Base-by-base conservation (phyloP, 1,140 invertebrate genomes). In the Linepithema humile region DNA sequence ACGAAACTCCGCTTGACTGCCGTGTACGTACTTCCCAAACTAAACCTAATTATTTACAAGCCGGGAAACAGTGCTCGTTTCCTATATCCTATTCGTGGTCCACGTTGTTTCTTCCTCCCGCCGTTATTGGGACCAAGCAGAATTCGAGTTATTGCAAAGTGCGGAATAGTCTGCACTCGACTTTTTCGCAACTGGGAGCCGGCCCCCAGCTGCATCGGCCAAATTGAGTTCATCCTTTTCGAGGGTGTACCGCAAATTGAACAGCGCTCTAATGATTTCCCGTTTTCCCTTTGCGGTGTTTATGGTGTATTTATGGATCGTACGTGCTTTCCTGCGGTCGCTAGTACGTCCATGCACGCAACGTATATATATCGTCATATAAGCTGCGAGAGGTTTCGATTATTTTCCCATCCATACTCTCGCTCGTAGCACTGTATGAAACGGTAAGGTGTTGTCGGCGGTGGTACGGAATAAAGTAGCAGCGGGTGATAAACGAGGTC, bases 161-260 rank as follows among this genome's bases (percentile, higher is more conserved):
- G 45, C 69, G 70, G 70, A 43, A 75, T 70, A 53, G 50, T 20
- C n/a, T 26, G 50, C 45, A 40, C 10, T 26, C n/a, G 32, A 50
- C 73, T 32, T 87, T 84, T 70, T 84, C 67, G 67, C 72, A 29
- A 70, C 62, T 72, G 17, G 67, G 65, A 85, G 65, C 55, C 26
- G 65, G 45, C 29, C 15, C 53, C 55, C 83, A 88, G 75, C 70
- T 85, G 87, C 85, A 40, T 29, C 64, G 23, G 64, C n/a, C 70
- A 88, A 88, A 85, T 88, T 82, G 83, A 82, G 70, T 88, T 88
- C 83, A 85, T 88, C 70, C 75, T 85, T 88, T 77, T n/a, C 55
- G 64, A 53, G 26, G 50, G 64, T 65, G 70, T 62, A 77, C 74
- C 64, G 86, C 87, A 88, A 88, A 88, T 88, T 88, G 87, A 87